phyloP scores from a whole-genome alignment of 2,888 invertebrate species.

The Drosophila paranaensis region DNA sequence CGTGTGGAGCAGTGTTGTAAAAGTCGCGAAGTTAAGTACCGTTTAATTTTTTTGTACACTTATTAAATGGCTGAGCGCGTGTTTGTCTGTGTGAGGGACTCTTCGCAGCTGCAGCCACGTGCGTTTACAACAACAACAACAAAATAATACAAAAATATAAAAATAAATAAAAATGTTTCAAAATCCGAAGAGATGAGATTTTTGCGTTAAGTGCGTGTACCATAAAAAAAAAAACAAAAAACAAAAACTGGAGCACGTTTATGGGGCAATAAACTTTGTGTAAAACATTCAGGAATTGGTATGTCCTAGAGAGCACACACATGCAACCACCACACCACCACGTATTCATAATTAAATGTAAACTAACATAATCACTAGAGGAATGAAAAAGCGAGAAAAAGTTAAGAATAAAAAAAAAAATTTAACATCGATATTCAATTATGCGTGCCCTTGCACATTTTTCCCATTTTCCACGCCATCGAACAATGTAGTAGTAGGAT shows the following conservation, averaged over 20 bases:
- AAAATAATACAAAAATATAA: conserved; percentile 1
- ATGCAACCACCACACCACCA: neutral
- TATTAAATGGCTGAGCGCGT: conserved; percentile 32
- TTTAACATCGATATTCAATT: conserved; percentile 58
- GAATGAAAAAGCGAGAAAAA: neutral
- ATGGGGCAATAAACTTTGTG: conserved; percentile 30
- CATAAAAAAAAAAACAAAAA: conserved; percentile 14
- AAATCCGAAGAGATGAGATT: conserved; percentile 54
- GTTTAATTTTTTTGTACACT: conserved; percentile 51
- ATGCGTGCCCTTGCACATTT: conserved; percentile 70
- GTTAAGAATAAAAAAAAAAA: neutral
- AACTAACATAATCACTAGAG: conserved; percentile 3
- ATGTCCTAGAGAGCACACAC: conserved; percentile 15
- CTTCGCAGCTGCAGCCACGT: conserved; percentile 50
- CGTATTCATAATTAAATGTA: conserved; percentile 23
- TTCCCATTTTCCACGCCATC: conserved; percentile 67
- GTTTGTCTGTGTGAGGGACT: conserved; percentile 20
- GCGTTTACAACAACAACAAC: conserved; percentile 34
- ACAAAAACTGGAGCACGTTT: conserved; percentile 12
- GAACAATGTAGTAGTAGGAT: conserved; percentile 36
- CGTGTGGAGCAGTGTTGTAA: conserved; percentile 40
- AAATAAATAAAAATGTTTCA: conserved; percentile 31
- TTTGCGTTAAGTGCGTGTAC: conserved; percentile 27
- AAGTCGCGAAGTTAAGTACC: conserved; percentile 41
- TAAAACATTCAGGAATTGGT: conserved; percentile 21